Base-by-base conservation (phyloP, 2,888 invertebrate species). In the Archips xylosteana region DNA sequence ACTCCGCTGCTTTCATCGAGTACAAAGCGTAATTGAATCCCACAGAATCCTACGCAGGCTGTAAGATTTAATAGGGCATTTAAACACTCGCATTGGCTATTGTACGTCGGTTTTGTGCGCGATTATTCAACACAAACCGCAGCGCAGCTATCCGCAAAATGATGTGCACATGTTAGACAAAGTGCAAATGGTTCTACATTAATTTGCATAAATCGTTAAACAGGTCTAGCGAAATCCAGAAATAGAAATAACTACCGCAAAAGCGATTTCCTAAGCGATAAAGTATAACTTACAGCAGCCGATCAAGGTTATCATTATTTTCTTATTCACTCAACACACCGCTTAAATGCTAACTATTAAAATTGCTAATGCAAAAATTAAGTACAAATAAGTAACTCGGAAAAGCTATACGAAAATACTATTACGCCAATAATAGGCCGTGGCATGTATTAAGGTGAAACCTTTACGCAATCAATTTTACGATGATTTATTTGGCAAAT, bases 21-120 rank as follows among this genome's bases (percentile, higher is more conserved):
- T 87, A 94, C 94, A 94, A 94, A 94, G 92, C 92, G 94, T 94
- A 94, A 94, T 94, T 94, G 94, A 94, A 94, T 94, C 93, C 92
- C 90, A 89, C 92, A 92, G 92, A 93, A 92, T 92, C 92, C 92
- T 94, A 93, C 92, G 93, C 90, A 92, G 89, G 84, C 89, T 85
- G 89, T 90, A 93, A 92, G 92, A 92, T 94, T 94, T 94, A 94
- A 94, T 94, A 94, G 94, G 94, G 94, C 90, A 94, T 94, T 94
- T 94, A 93, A 92, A 93, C 92, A 92, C 90, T 93, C 91, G 91
- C 94, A 94, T 94, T 94, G 94, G 92, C 92, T 88, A 94, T 94
- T 93, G 93, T 92, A 87, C 89, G 87, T 85, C 85, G 89, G 91
- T 90, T 92, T 92, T 91, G 93, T 91, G 89, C 89, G 87, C 92